A percentile compares a stretch with the other conserved stretches of the same genome.
phyloP scores from a whole-genome alignment of 2,797 vertebrate genomes.

The Hippocampus kuda region DNA sequence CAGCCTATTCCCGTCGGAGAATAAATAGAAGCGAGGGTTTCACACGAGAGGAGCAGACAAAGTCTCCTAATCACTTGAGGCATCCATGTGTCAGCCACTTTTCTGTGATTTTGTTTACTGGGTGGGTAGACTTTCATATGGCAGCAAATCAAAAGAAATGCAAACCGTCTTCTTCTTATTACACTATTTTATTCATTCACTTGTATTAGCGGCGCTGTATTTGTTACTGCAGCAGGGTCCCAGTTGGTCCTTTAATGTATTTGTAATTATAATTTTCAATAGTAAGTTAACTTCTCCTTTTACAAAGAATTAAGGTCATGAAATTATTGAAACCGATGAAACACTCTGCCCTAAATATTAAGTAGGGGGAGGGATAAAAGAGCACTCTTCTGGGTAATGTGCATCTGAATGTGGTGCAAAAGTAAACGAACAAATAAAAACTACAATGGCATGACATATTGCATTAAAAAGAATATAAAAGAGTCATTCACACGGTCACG shows the following conservation, averaged over 20 bases:
- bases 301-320: neutral
- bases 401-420: neutral
- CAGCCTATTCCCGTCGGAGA: conserved; percentile 53
- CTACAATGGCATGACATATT: neutral
- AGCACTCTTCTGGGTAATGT: neutral
- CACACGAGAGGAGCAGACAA: conserved; percentile 50
- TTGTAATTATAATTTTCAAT: neutral
- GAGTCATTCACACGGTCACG: neutral
- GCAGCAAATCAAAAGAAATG: neutral
- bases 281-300: neutral
- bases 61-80: conserved; percentile 58
- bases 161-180: too few relatives aligned
- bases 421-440: neutral
- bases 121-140: neutral
- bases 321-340: too few relatives aligned
- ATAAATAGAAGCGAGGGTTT: conserved; percentile 62
- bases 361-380: neutral
- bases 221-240: neutral
- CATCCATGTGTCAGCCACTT: conserved; percentile 57
- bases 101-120: conserved; percentile 29
- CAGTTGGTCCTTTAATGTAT: neutral
- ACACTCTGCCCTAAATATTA: too few relatives aligned
- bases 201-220: neutral
- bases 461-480: neutral
- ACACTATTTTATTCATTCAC: neutral